A percentile compares a stretch with the other conserved stretches of the same genome.
Conservation (phyloP, 2,113 vertebrate species). For the Amazona guildingii region DNA sequence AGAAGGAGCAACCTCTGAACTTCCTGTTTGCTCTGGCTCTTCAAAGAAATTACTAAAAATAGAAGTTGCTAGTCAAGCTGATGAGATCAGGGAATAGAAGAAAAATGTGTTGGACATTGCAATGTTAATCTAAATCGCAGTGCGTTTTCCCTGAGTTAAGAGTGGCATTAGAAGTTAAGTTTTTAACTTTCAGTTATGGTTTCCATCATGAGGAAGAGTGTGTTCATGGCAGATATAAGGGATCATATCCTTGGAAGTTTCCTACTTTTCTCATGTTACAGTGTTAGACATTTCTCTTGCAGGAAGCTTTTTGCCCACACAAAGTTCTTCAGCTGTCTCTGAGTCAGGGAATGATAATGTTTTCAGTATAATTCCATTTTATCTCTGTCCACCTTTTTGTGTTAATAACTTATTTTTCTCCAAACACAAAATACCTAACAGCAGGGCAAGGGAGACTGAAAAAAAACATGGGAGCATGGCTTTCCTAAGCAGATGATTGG, state of each 20-base stretch:
- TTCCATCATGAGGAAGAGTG: not conserved
- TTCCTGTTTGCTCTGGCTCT: not conserved
- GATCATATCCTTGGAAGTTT: not conserved
- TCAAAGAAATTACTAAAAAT: not conserved
- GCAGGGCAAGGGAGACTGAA: not conserved
- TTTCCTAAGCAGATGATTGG: not conserved
- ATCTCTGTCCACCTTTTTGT: not conserved
- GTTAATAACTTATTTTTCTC: not conserved
- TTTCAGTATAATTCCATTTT: not conserved
- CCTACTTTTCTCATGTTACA: not conserved
- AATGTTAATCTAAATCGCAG: not conserved
- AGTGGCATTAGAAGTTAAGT: not conserved
- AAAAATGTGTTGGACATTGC: not conserved
- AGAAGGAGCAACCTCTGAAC: not conserved
- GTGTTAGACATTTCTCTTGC: not conserved
- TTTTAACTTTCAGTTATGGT: not conserved
- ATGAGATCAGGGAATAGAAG: not conserved
- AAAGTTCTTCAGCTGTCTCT: not conserved
- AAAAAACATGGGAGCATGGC: not conserved
- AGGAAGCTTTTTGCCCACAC: not conserved
- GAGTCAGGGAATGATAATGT: not conserved
- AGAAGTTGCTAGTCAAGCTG: not conserved
- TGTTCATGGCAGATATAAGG: not conserved
- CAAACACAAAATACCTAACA: not conserved
- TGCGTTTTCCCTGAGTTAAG: not conserved